phyloP scores from a whole-genome alignment of 2,888 invertebrate genomes.

The Silvanus unidentatus region DNA sequence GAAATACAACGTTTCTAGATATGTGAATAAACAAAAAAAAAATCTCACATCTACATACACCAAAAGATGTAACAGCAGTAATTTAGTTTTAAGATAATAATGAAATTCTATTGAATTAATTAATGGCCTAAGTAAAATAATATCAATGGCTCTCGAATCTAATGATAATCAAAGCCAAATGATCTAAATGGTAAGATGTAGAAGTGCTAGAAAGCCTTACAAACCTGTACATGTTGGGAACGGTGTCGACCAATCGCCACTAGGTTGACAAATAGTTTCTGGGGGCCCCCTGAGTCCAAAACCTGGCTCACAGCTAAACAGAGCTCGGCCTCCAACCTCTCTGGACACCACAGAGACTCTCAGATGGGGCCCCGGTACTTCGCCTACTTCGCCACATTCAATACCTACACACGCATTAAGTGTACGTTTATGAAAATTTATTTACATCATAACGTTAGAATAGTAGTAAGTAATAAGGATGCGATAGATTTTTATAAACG shows the following conservation, averaged over 20 bases:
- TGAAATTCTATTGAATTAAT: no score
- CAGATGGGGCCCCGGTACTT: constrained; percentile 53
- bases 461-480: no score
- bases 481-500: no score
- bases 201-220: constrained; percentile 18
- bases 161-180: no score
- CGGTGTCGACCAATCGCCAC: constrained; percentile 74
- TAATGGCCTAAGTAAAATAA: no score
- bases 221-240: constrained; percentile 70
- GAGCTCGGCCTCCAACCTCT: constrained; percentile 74
- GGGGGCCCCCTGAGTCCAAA: constrained; percentile 69
- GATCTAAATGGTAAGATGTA: no score
- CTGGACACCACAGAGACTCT: constrained; percentile 69
- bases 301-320: constrained; percentile 73
- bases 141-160: no score
- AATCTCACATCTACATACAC: no score
- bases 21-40: no score
- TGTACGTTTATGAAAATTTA: constrained; percentile 2
- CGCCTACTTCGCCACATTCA: constrained; percentile 71
- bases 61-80: no score
- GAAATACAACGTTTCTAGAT: no score
- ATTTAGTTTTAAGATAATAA: no score
- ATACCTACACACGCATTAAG: constrained; percentile 51
- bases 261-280: constrained; percentile 69
- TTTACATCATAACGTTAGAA: not conserved